These are phyloP conservation scores for western clawed frog (Xenopus tropicalis) DNA, from an alignment of 2,113 vertebrate genomes.

Conservation along the genomic window UCB_Xtro_10.0 CM004445.2:35162501-35163000, in stretches of 20 bases:
- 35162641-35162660: constrained; percentile 11
- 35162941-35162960: no score
- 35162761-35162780: constrained; percentile 11
- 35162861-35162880: no score
- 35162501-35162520: no score
- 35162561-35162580: no score
- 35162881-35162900: no score
- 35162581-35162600: no score
- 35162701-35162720: constrained; percentile 8
- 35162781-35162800: background rate
- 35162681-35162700: constrained; percentile 22
- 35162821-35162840: background rate
- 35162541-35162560: no score
- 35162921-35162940: no score
- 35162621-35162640: constrained; percentile 8
- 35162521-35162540: no score
- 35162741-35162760: constrained; percentile 15
- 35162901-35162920: no score
- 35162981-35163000: no score
- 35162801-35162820: constrained; percentile 2
- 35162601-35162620: constrained; percentile 6
- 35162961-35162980: no score
- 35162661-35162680: constrained; percentile 6
- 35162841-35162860: background rate
- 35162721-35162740: constrained; percentile 5